These are phyloP conservation scores for Murina feae DNA, from an alignment of 2,113 vertebrate species.

Conservation along the genomic window DNA sequence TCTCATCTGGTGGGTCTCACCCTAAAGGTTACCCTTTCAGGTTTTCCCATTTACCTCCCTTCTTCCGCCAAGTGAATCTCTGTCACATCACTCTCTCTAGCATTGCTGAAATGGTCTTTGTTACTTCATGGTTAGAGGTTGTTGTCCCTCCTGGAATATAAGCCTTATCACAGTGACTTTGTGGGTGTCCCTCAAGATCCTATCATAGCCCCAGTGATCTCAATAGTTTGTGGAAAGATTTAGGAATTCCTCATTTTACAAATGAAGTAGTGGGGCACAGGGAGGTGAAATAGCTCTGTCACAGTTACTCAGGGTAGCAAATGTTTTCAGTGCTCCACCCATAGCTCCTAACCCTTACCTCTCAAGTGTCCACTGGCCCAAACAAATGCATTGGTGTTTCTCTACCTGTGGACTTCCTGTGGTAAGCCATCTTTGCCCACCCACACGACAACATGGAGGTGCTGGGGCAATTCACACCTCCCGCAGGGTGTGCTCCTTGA, in stretches of 20 bases:
- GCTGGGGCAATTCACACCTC: no score
- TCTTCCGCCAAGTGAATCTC: neutral
- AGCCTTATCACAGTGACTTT: neutral
- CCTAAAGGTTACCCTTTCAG: neutral
- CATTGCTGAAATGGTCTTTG: neutral
- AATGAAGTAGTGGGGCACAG: neutral
- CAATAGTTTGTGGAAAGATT: neutral
- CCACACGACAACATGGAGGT: rapidly evolving
- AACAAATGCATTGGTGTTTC: neutral
- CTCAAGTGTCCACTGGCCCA: neutral
- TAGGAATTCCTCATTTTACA: neutral
- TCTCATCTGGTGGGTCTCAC: neutral
- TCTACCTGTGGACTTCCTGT: neutral
- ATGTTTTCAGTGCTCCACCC: no score
- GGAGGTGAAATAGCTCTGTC: neutral
- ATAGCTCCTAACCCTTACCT: neutral
- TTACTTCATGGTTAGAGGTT: neutral
- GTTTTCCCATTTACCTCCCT: neutral
- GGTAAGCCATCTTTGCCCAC: neutral
- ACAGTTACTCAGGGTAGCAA: neutral
- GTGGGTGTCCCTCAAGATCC: neutral
- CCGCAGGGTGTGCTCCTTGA: rapidly evolving
- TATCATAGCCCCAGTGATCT: neutral
- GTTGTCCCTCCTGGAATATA: no score
- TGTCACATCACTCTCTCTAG: neutral